Evolutionary conservation across 2,888 invertebrate genomes (phyloP).

Genomic region (Acleris sparsana): DNA sequence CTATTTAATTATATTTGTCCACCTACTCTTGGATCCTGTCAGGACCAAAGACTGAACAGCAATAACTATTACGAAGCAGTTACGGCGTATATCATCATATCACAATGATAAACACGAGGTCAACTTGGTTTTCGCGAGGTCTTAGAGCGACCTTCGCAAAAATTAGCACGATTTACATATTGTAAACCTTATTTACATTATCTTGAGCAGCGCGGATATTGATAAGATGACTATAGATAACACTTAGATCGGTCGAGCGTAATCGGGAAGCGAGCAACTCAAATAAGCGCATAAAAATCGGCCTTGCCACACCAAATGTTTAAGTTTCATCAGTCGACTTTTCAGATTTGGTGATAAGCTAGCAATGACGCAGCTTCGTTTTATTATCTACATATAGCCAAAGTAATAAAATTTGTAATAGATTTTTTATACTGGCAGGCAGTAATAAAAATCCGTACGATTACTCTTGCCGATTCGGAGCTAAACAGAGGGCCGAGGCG

Average conservation of each 20-base stretch:
- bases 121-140: slow-evolving; percentile 75
- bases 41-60: slow-evolving; percentile 53
- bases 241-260: slow-evolving; percentile 58
- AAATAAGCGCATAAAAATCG: slow-evolving; percentile 32
- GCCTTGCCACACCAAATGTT: slow-evolving; percentile 37
- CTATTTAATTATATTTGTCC: slow-evolving; percentile 16
- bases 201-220: slow-evolving; percentile 55
- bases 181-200: slow-evolving; percentile 58
- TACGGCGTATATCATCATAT: slow-evolving; percentile 73
- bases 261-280: slow-evolving; percentile 55
- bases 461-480: slow-evolving; percentile 40
- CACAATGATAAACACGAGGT: slow-evolving; percentile 77
- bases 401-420: slow-evolving; percentile 47
- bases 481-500: slow-evolving; percentile 37
- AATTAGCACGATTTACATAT: slow-evolving; percentile 78
- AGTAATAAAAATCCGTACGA: slow-evolving; percentile 47
- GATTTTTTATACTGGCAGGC: slow-evolving; percentile 49
- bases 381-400: slow-evolving; percentile 41
- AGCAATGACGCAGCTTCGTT: slow-evolving; percentile 42
- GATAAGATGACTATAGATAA: slow-evolving; percentile 58
- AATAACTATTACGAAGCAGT: slow-evolving; percentile 64
- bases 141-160: slow-evolving; percentile 68
- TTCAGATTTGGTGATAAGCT: slow-evolving; percentile 43
- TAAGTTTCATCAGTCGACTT: slow-evolving; percentile 36
- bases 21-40: slow-evolving; percentile 27